Evolutionary conservation across 2,797 vertebrate species (phyloP).

Genomic region (Gymnocypris eckloni): DNA sequence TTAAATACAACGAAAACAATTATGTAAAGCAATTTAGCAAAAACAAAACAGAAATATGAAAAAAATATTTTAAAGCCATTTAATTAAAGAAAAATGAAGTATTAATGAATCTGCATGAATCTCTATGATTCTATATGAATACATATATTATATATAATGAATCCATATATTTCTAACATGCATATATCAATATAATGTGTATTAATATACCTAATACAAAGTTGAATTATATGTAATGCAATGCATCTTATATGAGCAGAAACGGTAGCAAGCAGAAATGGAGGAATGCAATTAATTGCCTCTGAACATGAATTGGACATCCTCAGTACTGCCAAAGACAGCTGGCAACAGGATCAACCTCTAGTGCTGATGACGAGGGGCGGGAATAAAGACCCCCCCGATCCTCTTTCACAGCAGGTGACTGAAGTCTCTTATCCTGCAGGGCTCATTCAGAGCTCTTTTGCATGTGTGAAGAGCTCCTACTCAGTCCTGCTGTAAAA

Average conservation of each 20-base stretch:
- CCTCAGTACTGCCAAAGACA: conserved; percentile 63
- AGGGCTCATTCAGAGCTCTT: conserved; percentile 18
- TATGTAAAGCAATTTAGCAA: no score
- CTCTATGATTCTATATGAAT: no score
- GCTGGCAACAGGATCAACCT: conserved; percentile 37
- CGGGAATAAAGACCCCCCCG: neutral
- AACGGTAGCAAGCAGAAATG: neutral
- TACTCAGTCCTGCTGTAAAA: conserved; percentile 9
- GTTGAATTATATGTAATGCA: neutral
- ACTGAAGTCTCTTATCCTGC: neutral
- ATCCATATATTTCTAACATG: neutral
- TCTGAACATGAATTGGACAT: conserved; percentile 61
- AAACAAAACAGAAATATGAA: neutral
- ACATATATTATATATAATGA: no score
- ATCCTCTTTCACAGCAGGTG: conserved; percentile 29
- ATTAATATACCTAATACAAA: neutral
- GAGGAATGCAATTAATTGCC: conserved; percentile 48
- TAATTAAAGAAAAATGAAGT: neutral
- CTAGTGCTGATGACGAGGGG: conserved; percentile 33
- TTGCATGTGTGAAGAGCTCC: conserved; percentile 31
- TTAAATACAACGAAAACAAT: conserved; percentile 49
- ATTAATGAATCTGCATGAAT: no score
- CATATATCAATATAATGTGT: neutral
- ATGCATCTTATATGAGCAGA: conserved; percentile 29
- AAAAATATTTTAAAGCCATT: no score